Evolutionary conservation across 2,888 invertebrate genomes (phyloP), one percentile per base, ranked within the genome.

Genomic region (Gymnosoma rotundatum): DNA sequence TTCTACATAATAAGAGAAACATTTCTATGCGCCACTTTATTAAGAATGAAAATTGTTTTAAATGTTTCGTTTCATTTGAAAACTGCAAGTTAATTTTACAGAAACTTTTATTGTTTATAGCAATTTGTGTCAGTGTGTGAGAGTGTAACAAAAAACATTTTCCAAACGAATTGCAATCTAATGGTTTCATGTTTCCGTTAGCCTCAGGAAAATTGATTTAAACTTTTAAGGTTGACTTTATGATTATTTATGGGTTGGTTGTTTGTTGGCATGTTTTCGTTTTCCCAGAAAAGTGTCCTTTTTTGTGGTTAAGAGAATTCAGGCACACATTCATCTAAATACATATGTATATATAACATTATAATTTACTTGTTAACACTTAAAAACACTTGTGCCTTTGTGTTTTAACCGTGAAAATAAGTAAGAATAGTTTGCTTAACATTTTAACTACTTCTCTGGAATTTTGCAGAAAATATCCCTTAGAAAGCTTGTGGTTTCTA

Each of bases 351-450:
- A 85, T 69, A 81, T 74, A 78, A 84, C 81, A 70, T 78, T 88
- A 88, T 89, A 89, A 90, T 90, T 90, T 90, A 89, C 91, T 89
- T 89, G 90, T 90, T 89, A 90, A 90, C 90, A 90, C 90, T 90
- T 90, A 91, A 90, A 87, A 89, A 87, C 89, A 90, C 89, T 88
- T 88, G 90, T 88, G 86, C 63, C 60, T 42, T 67, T 16, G 18
- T 16, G 25, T 74, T 67, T 10, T 50, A 81, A 56, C 81, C 52
- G 10, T 58, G 16, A 32, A 61, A 52, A 48, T 36, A 74, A 61
- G 74, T 74, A 16, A 48, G n/a, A 66, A 79, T 72, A 75, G 74
- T 70, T 81, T 42, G 63, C 16, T 56, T 36, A 63, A 72, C n/a
- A 50, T 66, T 48, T 60, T 66, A 42, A 45, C 61, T 21, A 58